Evolutionary conservation across 2,888 invertebrate genomes (phyloP), one percentile per base, ranked within the genome.

Genomic region (Amiota minor): DNA sequence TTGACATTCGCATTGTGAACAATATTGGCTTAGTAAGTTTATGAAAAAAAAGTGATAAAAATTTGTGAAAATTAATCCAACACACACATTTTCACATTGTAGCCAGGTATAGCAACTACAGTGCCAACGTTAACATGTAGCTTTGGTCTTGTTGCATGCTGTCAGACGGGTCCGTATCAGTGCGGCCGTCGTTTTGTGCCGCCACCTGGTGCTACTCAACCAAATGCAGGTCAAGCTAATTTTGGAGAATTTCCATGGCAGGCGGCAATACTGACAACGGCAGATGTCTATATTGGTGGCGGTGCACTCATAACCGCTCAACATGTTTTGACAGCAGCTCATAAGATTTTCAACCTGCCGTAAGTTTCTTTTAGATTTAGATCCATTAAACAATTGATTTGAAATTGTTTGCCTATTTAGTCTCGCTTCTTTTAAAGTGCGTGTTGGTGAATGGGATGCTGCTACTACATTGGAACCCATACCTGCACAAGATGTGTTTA

Each of bases 391-490:
- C 14, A 53, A 53, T 9, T n/a, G n/a, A n/a, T 53, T 9, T 59
- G 20, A 59, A 18, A 12, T 18, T 18, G 10, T 6, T 6, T 67
- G 1, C 12, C n/a, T 14, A 12, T 14, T 0, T 72, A 89, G 89
- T 16, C 78, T 81, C 9, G 79, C 76, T 2, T 81, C 89, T 14
- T 90, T 94, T 20, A 94, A 94, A 87, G 92, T 94, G 1, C 92
- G 95, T 46, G 88, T 95, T 1, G 95, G 95, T 0, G 95, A 95
- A 86, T 95, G 95, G 94, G 93, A 95, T 86, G 93, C 93, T 0
- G 91, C 92, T 35, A 91, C 91, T 9, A 92, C 92, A 1, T 91
- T 89, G 53, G 95, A 95, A 79, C 93, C 93, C 0, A 91, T 93
- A 68, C 91, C 93, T 0, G 93, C 92, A 75, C 91, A 93, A 81